phyloP scores from a whole-genome alignment of 1,140 invertebrate genomes.

The Bathynomus jamesi region DNA sequence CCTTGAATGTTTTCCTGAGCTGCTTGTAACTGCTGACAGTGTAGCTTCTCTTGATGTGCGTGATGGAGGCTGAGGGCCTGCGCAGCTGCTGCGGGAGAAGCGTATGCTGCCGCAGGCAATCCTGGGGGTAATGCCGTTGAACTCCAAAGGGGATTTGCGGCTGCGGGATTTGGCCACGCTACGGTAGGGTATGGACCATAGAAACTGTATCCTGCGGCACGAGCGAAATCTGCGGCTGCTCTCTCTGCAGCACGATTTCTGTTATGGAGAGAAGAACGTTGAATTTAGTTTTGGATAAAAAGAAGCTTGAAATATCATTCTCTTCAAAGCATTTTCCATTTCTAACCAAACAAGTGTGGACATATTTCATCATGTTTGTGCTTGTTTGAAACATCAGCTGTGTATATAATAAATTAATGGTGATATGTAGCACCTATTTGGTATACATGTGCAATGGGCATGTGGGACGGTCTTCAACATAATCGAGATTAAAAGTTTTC shows the following conservation, averaged over 20 bases:
- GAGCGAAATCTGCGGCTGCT: constrained; percentile 82
- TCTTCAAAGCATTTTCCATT: not conserved
- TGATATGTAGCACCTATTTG: no score
- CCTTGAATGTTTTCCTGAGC: not conserved
- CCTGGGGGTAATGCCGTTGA: constrained; percentile 18
- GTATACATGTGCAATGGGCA: no score
- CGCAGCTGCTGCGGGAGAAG: constrained; percentile 21
- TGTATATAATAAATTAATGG: not conserved
- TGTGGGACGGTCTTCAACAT: no score
- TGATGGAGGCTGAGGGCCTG: constrained; percentile 28
- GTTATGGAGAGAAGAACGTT: not conserved
- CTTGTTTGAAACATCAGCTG: not conserved
- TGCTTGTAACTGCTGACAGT: constrained; percentile 4
- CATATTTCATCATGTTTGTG: not conserved
- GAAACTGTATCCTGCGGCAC: constrained; percentile 78
- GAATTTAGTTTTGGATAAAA: not conserved
- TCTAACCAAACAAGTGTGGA: not conserved
- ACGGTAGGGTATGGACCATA: constrained; percentile 49
- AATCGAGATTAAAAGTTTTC: no score
- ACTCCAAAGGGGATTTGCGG: constrained; percentile 15
- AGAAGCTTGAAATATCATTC: not conserved
- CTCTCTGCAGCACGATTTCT: constrained; percentile 80
- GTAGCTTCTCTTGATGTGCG: constrained; percentile 20
- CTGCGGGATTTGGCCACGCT: constrained; percentile 22
- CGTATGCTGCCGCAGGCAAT: constrained; percentile 20